Evolutionary conservation across 2,888 invertebrate genomes (phyloP), one percentile per base, ranked within the genome.

Genomic region (Alloplasta piceator): DNA sequence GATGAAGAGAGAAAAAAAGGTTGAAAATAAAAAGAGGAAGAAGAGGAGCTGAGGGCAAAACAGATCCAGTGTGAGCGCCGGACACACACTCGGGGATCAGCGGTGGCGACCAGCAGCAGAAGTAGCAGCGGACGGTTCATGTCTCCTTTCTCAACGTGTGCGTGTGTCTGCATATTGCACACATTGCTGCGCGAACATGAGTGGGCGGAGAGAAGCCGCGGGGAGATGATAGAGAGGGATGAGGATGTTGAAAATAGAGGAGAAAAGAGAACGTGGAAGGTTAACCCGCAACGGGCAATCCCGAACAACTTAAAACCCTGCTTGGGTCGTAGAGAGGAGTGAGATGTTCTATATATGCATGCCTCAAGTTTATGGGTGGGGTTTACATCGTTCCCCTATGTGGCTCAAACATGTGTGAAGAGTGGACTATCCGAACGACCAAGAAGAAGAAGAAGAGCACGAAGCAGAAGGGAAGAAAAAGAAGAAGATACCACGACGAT

Each of bases 291-390:
- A 70, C 67, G 71, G 74, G 79, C 66, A 75, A 79, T 78, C 71
- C 77, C 71, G 74, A 78, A 80, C 76, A 82, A 80, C 81, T 83
- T 78, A 81, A 79, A 82, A 76, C 64, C 56, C 70, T 68, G 70
- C 63, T 66, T 58, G 67, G 26, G 46, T 77, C 43, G 36, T 50
- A 58, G 14, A 67, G 66, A 56, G n/a, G 38, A 66, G 58, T 26
- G 14, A 4, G 43, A 9, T 58, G 50, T 46, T 10, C 55, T 39
- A 39, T 64, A 73, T 64, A 56, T 86, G 84, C 80, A 85, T 75
- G 84, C 83, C 55, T 67, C 60, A 78, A 83, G 86, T 89, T 88
- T 89, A 88, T 88, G 86, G 87, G 88, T 88, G 87, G 87, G 83
- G 86, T 86, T 75, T 85, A 78, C 72, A 79, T 80, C 74, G 58